Evolutionary conservation across 2,888 invertebrate species (phyloP).

Genomic region (Tethea ocularis): DNA sequence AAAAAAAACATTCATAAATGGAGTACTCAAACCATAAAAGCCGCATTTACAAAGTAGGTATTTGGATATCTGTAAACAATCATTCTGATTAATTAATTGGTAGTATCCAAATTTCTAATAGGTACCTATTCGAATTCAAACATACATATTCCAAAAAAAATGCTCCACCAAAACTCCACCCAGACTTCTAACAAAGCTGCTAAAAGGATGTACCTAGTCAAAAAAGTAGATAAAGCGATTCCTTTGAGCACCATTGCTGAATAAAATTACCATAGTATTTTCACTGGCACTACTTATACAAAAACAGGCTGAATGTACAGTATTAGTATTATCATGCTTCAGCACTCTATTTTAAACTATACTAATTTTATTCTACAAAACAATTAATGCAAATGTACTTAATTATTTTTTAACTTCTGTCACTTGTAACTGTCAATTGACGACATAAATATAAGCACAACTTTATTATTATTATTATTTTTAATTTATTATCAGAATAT

Average conservation of each 20-base stretch:
- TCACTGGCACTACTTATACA: neutral
- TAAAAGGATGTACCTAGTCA: neutral
- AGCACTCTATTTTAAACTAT: neutral
- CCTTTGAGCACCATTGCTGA: constrained; percentile 8
- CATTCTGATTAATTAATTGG: too few species aligned
- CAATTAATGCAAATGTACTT: neutral
- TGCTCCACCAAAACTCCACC: neutral
- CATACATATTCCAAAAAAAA: neutral
- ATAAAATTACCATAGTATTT: constrained; percentile 10
- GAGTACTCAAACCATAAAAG: too few species aligned
- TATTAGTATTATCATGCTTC: constrained; percentile 3
- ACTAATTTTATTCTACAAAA: neutral
- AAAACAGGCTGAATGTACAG: neutral
- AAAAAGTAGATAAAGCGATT: constrained; percentile 4
- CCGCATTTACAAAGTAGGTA: too few species aligned
- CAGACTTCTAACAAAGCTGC: neutral
- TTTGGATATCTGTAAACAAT: too few species aligned
- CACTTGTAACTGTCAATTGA: too few species aligned
- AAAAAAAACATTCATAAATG: too few species aligned
- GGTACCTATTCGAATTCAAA: neutral
- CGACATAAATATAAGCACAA: too few species aligned
- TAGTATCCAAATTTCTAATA: too few species aligned
- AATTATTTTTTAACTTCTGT: too few species aligned
- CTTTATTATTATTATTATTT: too few species aligned
- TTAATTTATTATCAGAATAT: too few species aligned